Percentiles rank a stretch among this genome's conserved stretches.
Conservation (phyloP, 2,797 vertebrate species). For the Myotis findleyi region DNA sequence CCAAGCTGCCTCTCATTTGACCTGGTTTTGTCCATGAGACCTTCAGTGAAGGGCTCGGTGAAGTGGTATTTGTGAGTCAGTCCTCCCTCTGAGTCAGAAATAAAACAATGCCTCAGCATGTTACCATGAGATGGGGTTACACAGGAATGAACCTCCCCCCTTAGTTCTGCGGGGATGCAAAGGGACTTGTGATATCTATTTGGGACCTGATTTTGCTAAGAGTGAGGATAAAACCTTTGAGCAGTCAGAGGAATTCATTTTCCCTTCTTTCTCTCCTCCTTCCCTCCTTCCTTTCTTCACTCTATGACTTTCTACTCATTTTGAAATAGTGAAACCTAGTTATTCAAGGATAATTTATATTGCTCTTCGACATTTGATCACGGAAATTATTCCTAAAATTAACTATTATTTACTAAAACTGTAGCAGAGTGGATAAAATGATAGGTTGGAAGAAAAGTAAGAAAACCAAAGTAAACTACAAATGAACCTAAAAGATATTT, state of each 20-base stretch:
- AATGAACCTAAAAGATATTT: not conserved
- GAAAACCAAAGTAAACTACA: not conserved
- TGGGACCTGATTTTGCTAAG: not conserved
- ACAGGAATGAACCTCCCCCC: not conserved
- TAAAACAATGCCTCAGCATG: constrained; percentile 53
- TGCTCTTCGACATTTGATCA: constrained; percentile 22
- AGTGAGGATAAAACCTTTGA: not conserved
- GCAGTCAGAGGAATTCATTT: not conserved
- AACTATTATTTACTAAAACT: constrained; percentile 13
- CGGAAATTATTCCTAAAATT: constrained; percentile 34
- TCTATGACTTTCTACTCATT: not conserved
- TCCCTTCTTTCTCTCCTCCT: not conserved
- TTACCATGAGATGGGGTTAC: constrained; percentile 7
- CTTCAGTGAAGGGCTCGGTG: constrained; percentile 72
- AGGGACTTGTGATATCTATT: not conserved
- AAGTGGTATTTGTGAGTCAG: constrained; percentile 79
- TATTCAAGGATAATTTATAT: not conserved
- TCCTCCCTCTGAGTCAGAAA: constrained; percentile 73
- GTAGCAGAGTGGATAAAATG: not conserved
- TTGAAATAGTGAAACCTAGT: constrained; percentile 29
- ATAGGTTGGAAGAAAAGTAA: not conserved
- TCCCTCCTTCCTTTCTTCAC: not conserved
- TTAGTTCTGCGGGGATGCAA: constrained; percentile 1
- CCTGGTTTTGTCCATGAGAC: constrained; percentile 72
- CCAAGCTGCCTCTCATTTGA: constrained; percentile 64